Base-by-base conservation (phyloP, 2,797 vertebrate species). In the Silurus aristotelis region DNA sequence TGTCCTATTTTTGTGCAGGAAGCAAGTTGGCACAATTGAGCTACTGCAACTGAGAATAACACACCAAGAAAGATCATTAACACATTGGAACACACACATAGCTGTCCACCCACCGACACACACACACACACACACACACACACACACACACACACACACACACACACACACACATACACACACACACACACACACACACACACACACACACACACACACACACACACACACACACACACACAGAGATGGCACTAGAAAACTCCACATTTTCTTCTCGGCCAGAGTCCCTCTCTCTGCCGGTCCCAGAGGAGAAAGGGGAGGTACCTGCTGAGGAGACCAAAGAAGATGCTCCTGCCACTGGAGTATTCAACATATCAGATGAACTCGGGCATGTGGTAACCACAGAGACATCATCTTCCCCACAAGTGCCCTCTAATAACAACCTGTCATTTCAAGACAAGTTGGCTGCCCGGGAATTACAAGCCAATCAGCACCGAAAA, bases 161-260 rank as follows among this genome's bases (percentile, higher is more conserved):
- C 38, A 38, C 38, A 38, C 38, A 38, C 38, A 38, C 38, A 38
- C 38, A 38, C 38, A 38, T 1, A 31, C 31, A 73, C 66, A 19
- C 77, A 73, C 68, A 67, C 85, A 79, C 73, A 85, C 78, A 67
- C 56, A 63, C 46, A 78, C 19, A 66, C 22, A 70, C 22, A 31
- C 31, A 31, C 31, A 31, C 31, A 31, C 31, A 31, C 31, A 31
- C 31, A 31, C 31, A 31, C 31, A 31, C 31, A 31, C 31, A 31
- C 31, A 31, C 31, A 31, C 31, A 31, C 31, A 81, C 73, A 85
- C 78, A 67, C 56, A 63, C 46, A 78, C 19, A 66, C 22, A 70
- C 22, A 64, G 66, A 73, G 68, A 98, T 98, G 97, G 96, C 96
- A 1, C 93, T 96, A 89, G 96, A 98, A 91, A 95, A 96, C 90